phyloP scores from a whole-genome alignment of 2,888 invertebrate species.

The Prosopocoilus inquinatus region DNA sequence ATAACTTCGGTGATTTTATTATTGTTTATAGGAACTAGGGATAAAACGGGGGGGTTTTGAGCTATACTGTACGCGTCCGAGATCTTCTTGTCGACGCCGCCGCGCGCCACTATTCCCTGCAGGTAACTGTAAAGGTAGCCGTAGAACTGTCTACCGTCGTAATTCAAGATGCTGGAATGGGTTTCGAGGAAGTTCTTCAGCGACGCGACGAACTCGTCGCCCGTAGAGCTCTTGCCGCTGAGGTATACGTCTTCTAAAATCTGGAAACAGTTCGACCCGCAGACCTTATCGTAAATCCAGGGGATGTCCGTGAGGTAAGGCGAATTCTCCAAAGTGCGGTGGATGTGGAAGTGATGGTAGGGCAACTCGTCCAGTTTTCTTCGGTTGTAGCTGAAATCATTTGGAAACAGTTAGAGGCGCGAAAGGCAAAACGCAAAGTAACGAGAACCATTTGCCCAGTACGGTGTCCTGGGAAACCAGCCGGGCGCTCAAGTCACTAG shows the following conservation, averaged over 20 bases:
- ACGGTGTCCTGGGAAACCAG: conserved; percentile 57
- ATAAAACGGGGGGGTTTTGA: conserved; percentile 59
- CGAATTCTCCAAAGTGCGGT: conserved; percentile 61
- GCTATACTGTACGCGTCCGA: conserved; percentile 51
- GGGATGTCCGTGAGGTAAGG: conserved; percentile 71
- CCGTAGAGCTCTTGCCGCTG: conserved; percentile 37
- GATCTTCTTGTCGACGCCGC: conserved; percentile 36
- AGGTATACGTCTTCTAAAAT: conserved; percentile 74
- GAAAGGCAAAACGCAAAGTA: neutral
- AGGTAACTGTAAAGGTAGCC: conserved; percentile 63
- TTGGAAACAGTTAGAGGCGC: neutral
- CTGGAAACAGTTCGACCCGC: conserved; percentile 72
- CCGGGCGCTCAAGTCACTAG: conserved; percentile 58
- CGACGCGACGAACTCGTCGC: conserved; percentile 54
- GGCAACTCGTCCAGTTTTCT: conserved; percentile 82
- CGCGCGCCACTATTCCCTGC: conserved; percentile 44
- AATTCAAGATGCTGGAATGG: conserved; percentile 70
- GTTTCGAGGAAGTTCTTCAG: conserved; percentile 69
- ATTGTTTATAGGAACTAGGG: conserved; percentile 56
- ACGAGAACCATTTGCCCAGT: conserved; percentile 48
- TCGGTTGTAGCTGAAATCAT: conserved; percentile 66
- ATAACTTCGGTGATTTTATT: conserved; percentile 23
- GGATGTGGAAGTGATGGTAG: conserved; percentile 68
- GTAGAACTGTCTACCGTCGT: conserved; percentile 81
- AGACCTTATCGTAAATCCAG: conserved; percentile 79